Conservation (phyloP, 2,113 vertebrate species). For the Mobula birostris region DNA sequence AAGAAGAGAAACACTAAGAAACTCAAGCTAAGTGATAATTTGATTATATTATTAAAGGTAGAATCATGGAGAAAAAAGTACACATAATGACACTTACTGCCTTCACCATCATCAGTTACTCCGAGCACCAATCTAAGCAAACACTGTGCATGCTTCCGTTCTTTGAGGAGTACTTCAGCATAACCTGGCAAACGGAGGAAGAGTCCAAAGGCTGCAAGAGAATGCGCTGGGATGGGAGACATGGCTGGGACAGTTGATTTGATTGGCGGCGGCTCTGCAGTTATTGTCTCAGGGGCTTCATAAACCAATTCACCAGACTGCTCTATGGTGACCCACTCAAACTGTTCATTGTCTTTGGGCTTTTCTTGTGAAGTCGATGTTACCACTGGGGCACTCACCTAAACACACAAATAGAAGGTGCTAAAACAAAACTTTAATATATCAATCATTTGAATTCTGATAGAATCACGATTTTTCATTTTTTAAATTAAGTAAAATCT, state of each 20-base stretch:
- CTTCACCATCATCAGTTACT: constrained; percentile 96
- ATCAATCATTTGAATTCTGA: not conserved
- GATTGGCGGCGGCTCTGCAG: constrained; percentile 84
- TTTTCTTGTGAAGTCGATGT: constrained; percentile 86
- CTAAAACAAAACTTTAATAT: not conserved
- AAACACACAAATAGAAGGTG: constrained; percentile 40
- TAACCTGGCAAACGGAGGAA: constrained; percentile 95
- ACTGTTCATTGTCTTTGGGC: constrained; percentile 95
- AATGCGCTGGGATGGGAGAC: constrained; percentile 95
- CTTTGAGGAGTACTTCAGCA: constrained; percentile 93
- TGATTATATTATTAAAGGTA: not conserved
- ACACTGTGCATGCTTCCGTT: constrained; percentile 96
- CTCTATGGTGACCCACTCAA: constrained; percentile 98
- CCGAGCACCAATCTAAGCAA: constrained; percentile 92
- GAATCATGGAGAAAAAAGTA: too few relatives aligned
- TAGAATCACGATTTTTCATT: not conserved
- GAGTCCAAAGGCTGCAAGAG: constrained; percentile 91
- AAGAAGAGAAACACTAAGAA: too few relatives aligned
- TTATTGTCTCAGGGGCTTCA: constrained; percentile 89
- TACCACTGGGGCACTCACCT: constrained; percentile 94
- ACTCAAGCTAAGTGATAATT: too few relatives aligned
- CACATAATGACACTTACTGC: constrained; percentile 74
- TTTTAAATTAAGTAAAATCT: too few relatives aligned
- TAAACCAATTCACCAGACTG: constrained; percentile 94
- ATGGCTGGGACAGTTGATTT: constrained; percentile 91